Evolutionary conservation across 2,113 vertebrate species (phyloP).

Genomic region (Lepisosteus oculatus): DNA sequence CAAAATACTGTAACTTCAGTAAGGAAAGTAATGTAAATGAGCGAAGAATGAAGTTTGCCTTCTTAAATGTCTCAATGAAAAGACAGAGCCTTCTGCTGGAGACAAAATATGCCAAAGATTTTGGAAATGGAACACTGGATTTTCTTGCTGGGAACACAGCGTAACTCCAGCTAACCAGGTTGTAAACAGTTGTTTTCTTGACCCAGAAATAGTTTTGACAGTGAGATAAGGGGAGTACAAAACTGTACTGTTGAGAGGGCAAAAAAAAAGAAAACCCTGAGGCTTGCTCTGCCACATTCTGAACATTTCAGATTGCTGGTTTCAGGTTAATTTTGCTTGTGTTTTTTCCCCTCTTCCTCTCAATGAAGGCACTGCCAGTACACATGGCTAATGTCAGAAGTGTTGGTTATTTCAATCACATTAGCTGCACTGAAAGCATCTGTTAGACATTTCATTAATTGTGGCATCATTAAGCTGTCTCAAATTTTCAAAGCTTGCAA

Average conservation of each 20-base stretch:
- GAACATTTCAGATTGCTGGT: constrained; percentile 81
- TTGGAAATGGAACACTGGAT: constrained; percentile 61
- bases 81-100: constrained; percentile 50
- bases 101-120: constrained; percentile 69
- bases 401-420: constrained; percentile 83
- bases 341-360: constrained; percentile 67
- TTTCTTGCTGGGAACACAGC: constrained; percentile 67
- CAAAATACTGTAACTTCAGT: too few relatives aligned
- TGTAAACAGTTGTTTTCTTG: constrained; percentile 72
- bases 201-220: constrained; percentile 73
- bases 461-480: constrained; percentile 97
- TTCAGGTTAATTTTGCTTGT: constrained; percentile 72
- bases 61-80: too few relatives aligned
- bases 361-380: constrained; percentile 80
- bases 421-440: constrained; percentile 85
- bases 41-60: constrained; percentile 39
- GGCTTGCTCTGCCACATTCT: constrained; percentile 75
- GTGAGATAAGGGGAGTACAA: constrained; percentile 31
- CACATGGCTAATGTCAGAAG: constrained; percentile 67
- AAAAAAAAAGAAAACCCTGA: constrained; percentile 44
- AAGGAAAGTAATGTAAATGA: constrained; percentile 25
- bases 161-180: constrained; percentile 62
- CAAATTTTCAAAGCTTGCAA: constrained; percentile 88
- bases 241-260: constrained; percentile 33
- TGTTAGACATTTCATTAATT: constrained; percentile 98